Evolutionary conservation across 2,888 invertebrate genomes (phyloP).

Genomic region (Drosophila ochracea): DNA sequence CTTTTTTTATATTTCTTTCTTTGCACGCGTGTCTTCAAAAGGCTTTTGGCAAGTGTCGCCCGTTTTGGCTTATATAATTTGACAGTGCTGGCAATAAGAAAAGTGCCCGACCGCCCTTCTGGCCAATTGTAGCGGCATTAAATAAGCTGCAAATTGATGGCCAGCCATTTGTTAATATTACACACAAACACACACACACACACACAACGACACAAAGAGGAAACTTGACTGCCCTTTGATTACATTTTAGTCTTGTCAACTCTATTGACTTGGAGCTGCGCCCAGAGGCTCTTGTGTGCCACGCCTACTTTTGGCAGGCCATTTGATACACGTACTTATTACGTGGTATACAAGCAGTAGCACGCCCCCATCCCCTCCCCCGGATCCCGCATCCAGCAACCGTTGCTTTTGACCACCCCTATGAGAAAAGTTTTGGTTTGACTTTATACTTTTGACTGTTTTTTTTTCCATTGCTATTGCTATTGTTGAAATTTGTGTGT

Average conservation of each 20-base stretch:
- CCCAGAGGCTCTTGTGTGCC: background rate
- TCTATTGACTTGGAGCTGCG: conserved; percentile 44
- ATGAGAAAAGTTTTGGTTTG: conserved; percentile 38
- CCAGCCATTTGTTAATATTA: conserved; percentile 76
- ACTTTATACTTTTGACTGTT: conserved; percentile 22
- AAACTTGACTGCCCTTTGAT: conserved; percentile 64
- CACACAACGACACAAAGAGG: background rate
- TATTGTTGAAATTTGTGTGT: conserved; percentile 6
- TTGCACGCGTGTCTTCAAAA: conserved; percentile 46
- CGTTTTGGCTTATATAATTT: conserved; percentile 68
- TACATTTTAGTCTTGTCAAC: conserved; percentile 61
- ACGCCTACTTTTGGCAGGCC: conserved; percentile 22
- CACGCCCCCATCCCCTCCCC: conserved; percentile 12
- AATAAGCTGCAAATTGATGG: conserved; percentile 81
- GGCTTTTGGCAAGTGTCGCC: conserved; percentile 44
- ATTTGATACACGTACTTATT: conserved; percentile 50
- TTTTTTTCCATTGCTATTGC: conserved; percentile 12
- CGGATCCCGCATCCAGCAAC: background rate
- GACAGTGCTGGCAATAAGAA: conserved; percentile 65
- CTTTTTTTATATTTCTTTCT: conserved; percentile 1
- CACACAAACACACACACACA: conserved; percentile 10
- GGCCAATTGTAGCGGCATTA: conserved; percentile 69
- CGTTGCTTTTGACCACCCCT: background rate
- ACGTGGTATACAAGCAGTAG: conserved; percentile 32
- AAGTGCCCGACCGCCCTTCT: conserved; percentile 45